Evolutionary conservation across 2,797 vertebrate species (phyloP).

Genomic region (Syngnathus rostellatus): DNA sequence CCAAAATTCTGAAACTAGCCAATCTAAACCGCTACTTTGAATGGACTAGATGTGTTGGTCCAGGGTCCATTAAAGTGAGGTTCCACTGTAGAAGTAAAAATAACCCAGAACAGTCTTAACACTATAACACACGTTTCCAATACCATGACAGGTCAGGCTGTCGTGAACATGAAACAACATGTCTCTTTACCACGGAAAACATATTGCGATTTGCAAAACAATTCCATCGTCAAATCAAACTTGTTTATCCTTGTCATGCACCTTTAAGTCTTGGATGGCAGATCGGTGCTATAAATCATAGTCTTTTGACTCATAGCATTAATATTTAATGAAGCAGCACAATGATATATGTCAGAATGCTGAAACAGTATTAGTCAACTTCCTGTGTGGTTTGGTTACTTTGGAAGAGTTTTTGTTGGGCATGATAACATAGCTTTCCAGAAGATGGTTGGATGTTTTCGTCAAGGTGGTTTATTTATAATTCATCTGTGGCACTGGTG

Average conservation of each 20-base stretch:
- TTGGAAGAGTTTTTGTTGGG: slow-evolving; percentile 21
- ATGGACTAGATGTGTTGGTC: too few relatives aligned
- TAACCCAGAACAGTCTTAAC: background rate
- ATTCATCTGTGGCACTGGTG: slow-evolving; percentile 9
- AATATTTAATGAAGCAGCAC: slow-evolving; percentile 27
- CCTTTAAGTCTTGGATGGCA: background rate
- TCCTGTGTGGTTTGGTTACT: slow-evolving; percentile 21
- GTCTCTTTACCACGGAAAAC: background rate
- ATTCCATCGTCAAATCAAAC: background rate
- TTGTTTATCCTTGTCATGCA: background rate
- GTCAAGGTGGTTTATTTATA: slow-evolving; percentile 15
- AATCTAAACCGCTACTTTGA: too few relatives aligned
- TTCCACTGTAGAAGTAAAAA: too few relatives aligned
- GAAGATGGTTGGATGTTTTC: slow-evolving; percentile 8
- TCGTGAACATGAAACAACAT: background rate
- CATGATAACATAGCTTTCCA: slow-evolving; percentile 18
- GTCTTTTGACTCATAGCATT: slow-evolving; percentile 18
- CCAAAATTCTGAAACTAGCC: too few relatives aligned
- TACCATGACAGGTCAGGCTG: background rate
- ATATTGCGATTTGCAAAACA: background rate
- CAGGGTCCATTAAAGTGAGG: too few relatives aligned
- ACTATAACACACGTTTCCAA: background rate
- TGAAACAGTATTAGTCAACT: slow-evolving; percentile 19
- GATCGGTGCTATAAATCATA: slow-evolving; percentile 15
- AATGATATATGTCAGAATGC: slow-evolving; percentile 24